Conservation (phyloP, 2,113 vertebrate species). For the Microcebus ravelobensis region DNA sequence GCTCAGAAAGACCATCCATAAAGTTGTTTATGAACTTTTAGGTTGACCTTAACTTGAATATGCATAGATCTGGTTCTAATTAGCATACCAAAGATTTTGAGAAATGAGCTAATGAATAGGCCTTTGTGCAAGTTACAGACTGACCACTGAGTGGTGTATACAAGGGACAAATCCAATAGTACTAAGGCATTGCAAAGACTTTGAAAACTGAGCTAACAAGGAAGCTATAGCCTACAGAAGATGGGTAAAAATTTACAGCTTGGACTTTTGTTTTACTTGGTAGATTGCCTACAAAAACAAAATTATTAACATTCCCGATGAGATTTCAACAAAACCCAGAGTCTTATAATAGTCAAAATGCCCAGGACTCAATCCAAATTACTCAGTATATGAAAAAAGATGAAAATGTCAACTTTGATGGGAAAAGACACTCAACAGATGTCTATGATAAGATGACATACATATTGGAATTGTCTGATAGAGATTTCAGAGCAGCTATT, state of each 20-base stretch:
- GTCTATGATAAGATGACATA: neutral
- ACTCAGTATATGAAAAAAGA: neutral
- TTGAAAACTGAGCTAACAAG: neutral
- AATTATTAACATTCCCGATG: neutral
- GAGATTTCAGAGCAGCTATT: neutral
- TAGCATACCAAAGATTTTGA: neutral
- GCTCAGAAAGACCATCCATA: neutral
- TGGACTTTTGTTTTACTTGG: neutral
- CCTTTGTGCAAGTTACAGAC: neutral
- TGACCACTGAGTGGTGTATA: neutral
- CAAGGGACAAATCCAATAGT: neutral
- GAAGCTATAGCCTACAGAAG: neutral
- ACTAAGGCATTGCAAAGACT: neutral
- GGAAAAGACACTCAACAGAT: neutral
- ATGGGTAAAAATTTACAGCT: neutral
- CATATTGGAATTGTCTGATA: neutral
- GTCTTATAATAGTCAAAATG: neutral
- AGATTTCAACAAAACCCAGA: neutral
- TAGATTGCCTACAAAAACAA: neutral
- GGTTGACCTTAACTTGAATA: no score
- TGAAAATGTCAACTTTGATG: neutral
- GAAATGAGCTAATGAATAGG: neutral
- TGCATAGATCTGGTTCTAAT: neutral
- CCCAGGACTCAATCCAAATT: neutral
- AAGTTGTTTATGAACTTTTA: neutral